A percentile compares a stretch with the other conserved stretches of the same genome.
phyloP scores from a whole-genome alignment of 2,888 invertebrate species.

The Netelia fuscicornis region DNA sequence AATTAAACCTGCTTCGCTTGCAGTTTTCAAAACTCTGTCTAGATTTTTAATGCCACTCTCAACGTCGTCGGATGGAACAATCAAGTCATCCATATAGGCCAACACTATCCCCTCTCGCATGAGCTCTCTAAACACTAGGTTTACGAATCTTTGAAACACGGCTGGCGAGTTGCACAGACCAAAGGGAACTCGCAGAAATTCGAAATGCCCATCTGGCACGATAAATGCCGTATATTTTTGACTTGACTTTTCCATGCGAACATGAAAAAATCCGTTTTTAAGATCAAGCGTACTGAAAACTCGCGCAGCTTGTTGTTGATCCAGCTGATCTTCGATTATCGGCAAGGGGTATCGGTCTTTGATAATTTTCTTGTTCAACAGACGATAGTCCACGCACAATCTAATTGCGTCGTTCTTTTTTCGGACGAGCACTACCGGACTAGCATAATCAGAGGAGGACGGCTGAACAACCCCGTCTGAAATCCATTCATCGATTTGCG shows the following conservation, averaged over 20 bases:
- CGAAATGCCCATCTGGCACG: neutral
- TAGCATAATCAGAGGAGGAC: conserved; percentile 70
- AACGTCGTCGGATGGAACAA: too few species aligned
- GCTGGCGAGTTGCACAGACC: conserved; percentile 67
- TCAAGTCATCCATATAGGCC: too few species aligned
- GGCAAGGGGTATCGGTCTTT: conserved; percentile 71
- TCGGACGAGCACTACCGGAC: conserved; percentile 66
- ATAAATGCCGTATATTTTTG: neutral
- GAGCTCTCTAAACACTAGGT: conserved; percentile 43
- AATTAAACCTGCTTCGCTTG: too few species aligned
- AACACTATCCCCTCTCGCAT: neutral
- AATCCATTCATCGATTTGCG: conserved; percentile 58
- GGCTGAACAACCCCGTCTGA: conserved; percentile 66
- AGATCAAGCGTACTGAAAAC: neutral
- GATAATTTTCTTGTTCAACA: conserved; percentile 67
- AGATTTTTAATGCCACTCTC: too few species aligned
- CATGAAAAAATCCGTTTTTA: neutral
- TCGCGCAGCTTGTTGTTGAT: neutral
- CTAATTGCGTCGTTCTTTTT: conserved; percentile 66
- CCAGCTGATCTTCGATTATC: conserved; percentile 2
- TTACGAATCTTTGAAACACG: conserved; percentile 58
- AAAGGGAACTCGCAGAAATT: conserved; percentile 66
- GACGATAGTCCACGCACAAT: conserved; percentile 71
- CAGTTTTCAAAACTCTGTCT: too few species aligned
- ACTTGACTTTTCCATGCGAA: neutral